A percentile compares a stretch with the other conserved stretches of the same genome.
Evolutionary conservation across 1,140 invertebrate species (phyloP).

Genomic region (Lanistes nyassanus): DNA sequence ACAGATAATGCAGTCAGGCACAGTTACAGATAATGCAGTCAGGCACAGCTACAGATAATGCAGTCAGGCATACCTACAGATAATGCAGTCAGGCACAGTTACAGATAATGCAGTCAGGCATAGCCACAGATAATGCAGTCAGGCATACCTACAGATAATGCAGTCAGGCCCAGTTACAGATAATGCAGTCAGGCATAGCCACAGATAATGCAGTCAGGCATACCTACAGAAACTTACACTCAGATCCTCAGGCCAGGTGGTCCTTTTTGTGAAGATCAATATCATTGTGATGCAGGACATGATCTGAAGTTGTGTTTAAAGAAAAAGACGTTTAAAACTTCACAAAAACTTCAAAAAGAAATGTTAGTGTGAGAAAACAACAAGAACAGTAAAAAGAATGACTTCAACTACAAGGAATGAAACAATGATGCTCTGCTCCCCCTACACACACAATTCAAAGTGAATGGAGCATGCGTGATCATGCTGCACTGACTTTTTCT

Average conservation of each 20-base stretch:
- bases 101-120: neutral
- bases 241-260: slow-evolving; percentile 79
- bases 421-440: too few relatives aligned
- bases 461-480: too few relatives aligned
- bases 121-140: too few relatives aligned
- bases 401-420: neutral
- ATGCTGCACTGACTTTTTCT: too few relatives aligned
- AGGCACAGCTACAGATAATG: neutral
- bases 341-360: neutral
- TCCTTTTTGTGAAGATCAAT: slow-evolving; percentile 85
- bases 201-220: neutral
- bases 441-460: too few relatives aligned
- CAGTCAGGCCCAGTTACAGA: neutral
- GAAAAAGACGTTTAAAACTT: neutral
- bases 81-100: neutral
- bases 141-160: neutral
- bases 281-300: slow-evolving; percentile 79
- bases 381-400: neutral
- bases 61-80: neutral
- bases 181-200: neutral
- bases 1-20: neutral
- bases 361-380: neutral
- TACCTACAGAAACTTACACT: slow-evolving; percentile 70
- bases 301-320: slow-evolving; percentile 65
- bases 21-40: too few relatives aligned